Evolutionary conservation across 2,888 invertebrate genomes (phyloP), one percentile per base, ranked within the genome.

Genomic region (Cephalotes varians): DNA sequence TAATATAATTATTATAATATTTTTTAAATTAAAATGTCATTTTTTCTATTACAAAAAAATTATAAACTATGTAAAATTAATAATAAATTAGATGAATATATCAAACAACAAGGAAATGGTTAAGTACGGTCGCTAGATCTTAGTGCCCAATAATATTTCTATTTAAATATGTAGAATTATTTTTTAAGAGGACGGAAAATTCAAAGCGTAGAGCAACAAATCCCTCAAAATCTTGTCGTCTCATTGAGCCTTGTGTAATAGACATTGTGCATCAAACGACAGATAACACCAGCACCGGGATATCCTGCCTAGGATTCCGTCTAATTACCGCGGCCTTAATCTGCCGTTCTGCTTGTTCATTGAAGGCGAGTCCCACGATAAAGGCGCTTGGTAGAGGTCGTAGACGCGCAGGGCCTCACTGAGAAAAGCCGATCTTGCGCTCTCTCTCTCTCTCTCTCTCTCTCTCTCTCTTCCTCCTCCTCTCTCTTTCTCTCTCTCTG

Each of bases 321-420:
- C 80, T 85, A 83, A 87, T 85, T 87, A 87, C 74, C 65, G 76
- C 69, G 69, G 73, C 83, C 82, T 83, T 81, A 86, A 86, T 84
- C 82, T 82, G 77, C 82, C 71, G 62, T 76, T 79, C 65, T 71
- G 81, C 76, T 69, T 65, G 44, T 77, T 82, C 80, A 79, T 69
- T 25, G 84, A 77, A 56, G 81, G 58, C 76, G 44, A 72, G 69
- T 76, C 82, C 80, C 81, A 69, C 54, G 73, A 73, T 62, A 25
- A 56, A 44, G 80, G n/a, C 21, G 49, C 60, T 40, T n/a, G 54
- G 31, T 4, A 31, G 76, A 76, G 49, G 82, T 76, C 64, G 76
- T 76, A 51, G 65, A 65, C 76, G 64, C n/a, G 65, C n/a, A 34
- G 51, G 51, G 65, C 15, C 40, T 25, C 51, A n/a, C 34, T 58